Percentiles rank a stretch among this genome's conserved stretches.
phyloP scores from a whole-genome alignment of 1,140 invertebrate species.

The Diorhabda elongata region DNA sequence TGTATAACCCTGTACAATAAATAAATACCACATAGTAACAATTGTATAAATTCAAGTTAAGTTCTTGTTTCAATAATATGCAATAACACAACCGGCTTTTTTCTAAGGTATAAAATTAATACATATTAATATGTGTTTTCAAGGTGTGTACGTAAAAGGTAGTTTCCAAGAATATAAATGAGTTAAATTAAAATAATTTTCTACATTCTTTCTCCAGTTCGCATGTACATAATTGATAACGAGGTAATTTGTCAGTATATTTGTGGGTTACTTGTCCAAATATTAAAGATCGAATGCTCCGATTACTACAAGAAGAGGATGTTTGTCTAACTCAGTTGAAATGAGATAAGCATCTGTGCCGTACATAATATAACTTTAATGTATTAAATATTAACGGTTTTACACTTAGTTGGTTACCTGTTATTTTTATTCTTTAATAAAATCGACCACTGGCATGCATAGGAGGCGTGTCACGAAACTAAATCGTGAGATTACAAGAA shows the following conservation, averaged over 20 bases:
- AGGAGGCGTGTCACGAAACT: too few species aligned
- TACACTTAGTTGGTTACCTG: background rate
- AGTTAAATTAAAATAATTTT: conserved; percentile 8
- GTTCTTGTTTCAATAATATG: too few species aligned
- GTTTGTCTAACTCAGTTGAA: conserved; percentile 4
- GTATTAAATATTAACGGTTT: background rate
- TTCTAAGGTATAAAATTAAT: too few species aligned
- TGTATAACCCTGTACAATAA: too few species aligned
- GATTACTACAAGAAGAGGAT: background rate
- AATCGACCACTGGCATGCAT: too few species aligned
- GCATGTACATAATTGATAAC: conserved; percentile 4
- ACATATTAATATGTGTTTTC: too few species aligned
- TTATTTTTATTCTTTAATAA: too few species aligned
- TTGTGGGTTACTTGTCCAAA: conserved; percentile 5
- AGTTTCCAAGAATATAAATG: conserved; percentile 5
- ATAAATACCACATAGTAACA: too few species aligned
- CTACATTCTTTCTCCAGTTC: conserved; percentile 6
- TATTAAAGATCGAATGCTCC: conserved; percentile 2
- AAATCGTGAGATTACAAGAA: too few species aligned
- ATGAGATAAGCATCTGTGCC: background rate
- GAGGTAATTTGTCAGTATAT: conserved; percentile 12
- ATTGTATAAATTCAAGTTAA: too few species aligned
- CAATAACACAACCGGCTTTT: too few species aligned
- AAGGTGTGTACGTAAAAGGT: too few species aligned
- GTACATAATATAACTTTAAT: background rate